Base-by-base conservation (phyloP, 2,888 invertebrate genomes). In the Erebia ligea region DNA sequence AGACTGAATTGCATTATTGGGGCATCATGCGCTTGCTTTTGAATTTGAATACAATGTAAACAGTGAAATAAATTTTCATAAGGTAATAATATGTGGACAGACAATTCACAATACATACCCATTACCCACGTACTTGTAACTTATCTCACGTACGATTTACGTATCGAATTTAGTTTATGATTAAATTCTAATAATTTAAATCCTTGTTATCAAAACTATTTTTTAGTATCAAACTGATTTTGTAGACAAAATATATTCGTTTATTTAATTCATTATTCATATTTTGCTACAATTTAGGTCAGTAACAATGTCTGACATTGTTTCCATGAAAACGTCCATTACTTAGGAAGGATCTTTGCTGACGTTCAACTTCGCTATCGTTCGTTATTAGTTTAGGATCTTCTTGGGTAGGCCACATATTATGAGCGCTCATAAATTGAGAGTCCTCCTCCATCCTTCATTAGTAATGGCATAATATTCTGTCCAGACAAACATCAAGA, bases 41-140 rank as follows among this genome's bases (percentile, higher is more conserved):
- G 15, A 13, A 66, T 66, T 66, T 66, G 66, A 66, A 66, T 66
- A 66, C 66, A 66, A 66, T 66, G 56, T n/a, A n/a, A 13, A 52
- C 17, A 19, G 17, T 45, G 48, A 5, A 13, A 54, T 64, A 54
- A 40, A 64, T 54, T 52, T 54, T 21, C 63, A 63, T 48, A 17
- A 25, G n/a, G 25, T 63, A 48, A 52, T 63, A 48, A 50, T 63
- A 25, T 63, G 11, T 50, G 50, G 19, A 25, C n/a, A 63, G 17
- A 63, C 50, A 63, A 8, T 61, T 45, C 17, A 42, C 19, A 17
- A 6, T 52, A 17, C 52, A 8, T 45, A 45, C 17, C 59, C 17
- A n/a, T 15, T 50, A n/a, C 50, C 19, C 1, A n/a, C 15, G 4
- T 50, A 54, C 2, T 34, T 6, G 54, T 54, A 25, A 25, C 11